Percentiles rank a stretch among this genome's conserved stretches.
Conservation (phyloP, 1,140 invertebrate species). For the Penaeus indicus region DNA sequence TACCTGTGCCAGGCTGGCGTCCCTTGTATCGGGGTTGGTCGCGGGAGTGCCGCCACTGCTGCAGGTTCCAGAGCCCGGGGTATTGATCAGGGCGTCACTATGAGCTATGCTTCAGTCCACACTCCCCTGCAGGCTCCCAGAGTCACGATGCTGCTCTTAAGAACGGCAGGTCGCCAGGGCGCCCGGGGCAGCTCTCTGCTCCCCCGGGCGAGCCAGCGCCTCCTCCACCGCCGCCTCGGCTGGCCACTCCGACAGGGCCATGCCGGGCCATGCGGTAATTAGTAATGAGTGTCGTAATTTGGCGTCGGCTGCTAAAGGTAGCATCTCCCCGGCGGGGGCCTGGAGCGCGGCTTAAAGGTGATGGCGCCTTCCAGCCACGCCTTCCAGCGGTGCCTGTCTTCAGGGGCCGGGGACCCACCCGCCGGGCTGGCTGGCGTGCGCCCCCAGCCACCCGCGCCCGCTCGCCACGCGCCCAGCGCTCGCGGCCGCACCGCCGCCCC, state of each 20-base stretch:
- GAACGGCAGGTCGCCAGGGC: constrained; percentile 44
- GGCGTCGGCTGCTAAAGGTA: constrained; percentile 58
- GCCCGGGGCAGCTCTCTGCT: neutral
- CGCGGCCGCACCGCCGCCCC: constrained; percentile 10
- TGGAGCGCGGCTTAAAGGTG: constrained; percentile 62
- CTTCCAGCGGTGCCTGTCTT: constrained; percentile 63
- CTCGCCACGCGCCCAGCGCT: constrained; percentile 9
- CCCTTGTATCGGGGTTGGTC: constrained; percentile 28
- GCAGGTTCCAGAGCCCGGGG: constrained; percentile 60
- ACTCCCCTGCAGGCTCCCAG: constrained; percentile 62
- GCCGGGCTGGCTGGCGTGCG: constrained; percentile 31
- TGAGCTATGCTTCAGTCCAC: constrained; percentile 64
- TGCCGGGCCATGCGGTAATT: neutral
- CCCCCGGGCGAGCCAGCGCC: neutral
- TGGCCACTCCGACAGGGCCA: neutral
- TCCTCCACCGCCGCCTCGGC: neutral
- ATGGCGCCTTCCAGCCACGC: constrained; percentile 64
- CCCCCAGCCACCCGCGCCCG: constrained; percentile 7
- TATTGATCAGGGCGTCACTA: constrained; percentile 65
- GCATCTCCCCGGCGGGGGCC: constrained; percentile 58
- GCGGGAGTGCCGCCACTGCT: constrained; percentile 43
- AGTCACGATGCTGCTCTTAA: constrained; percentile 61
- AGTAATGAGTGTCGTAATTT: constrained; percentile 53
- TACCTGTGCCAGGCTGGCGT: constrained; percentile 34
- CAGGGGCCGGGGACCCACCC: constrained; percentile 52